Evolutionary conservation across 2,797 vertebrate species (phyloP).

Genomic region (Parambassis ranga): DNA sequence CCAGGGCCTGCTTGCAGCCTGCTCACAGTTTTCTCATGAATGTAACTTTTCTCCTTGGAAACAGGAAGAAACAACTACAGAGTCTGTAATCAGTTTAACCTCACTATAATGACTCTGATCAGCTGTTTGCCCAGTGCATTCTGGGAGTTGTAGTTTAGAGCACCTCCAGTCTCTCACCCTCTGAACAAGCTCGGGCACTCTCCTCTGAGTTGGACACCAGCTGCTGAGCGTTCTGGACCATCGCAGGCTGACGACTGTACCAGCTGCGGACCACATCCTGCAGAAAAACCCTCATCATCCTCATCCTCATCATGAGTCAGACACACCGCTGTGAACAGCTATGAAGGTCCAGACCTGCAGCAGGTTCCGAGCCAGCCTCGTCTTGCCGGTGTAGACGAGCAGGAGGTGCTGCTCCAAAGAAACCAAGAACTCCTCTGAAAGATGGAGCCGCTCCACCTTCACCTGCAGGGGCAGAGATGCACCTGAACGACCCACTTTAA

Average conservation of each 20-base stretch:
- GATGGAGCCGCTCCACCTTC: constrained; percentile 82
- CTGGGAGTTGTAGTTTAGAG: no score
- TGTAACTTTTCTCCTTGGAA: no score
- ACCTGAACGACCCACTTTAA: constrained; percentile 89
- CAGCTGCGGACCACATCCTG: constrained; percentile 94
- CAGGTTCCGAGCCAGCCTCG: constrained; percentile 92
- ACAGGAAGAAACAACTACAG: no score
- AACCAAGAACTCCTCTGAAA: constrained; percentile 77
- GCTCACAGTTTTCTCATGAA: no score
- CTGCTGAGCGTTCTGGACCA: constrained; percentile 80
- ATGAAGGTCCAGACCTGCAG: constrained; percentile 84
- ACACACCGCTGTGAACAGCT: no score
- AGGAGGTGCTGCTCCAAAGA: constrained; percentile 87
- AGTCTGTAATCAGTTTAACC: no score
- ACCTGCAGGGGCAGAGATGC: constrained; percentile 87
- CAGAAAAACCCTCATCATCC: not conserved
- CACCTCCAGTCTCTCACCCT: constrained; percentile 72
- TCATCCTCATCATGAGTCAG: not conserved
- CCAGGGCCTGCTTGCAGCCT: no score
- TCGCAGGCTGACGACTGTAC: constrained; percentile 88
- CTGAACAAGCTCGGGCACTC: constrained; percentile 83
- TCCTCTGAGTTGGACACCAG: constrained; percentile 87
- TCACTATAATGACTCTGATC: not conserved
- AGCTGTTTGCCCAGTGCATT: not conserved
- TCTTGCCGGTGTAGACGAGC: constrained; percentile 95